These are phyloP conservation scores for Autographa pulchrina DNA, from an alignment of 2,888 invertebrate species.

Conservation along the genomic window DNA sequence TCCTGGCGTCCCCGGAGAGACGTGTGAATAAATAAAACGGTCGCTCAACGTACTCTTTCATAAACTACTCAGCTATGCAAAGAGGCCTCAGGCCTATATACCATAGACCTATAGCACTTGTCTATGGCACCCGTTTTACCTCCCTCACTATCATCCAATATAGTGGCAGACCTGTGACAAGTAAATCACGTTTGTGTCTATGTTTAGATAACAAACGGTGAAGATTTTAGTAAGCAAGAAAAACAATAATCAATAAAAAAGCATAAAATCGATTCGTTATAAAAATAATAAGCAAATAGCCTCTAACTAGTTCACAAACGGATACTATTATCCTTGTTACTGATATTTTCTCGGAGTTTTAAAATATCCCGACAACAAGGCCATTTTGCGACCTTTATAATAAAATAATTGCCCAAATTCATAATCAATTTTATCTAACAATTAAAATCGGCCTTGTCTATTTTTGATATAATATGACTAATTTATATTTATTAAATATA, in stretches of 20 bases:
- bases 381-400: conserved; percentile 31
- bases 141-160: conserved; percentile 29
- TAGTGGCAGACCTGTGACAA: conserved; percentile 3
- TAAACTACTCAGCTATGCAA: conserved; percentile 69
- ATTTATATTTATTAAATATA: conserved; percentile 14
- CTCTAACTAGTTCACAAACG: conserved; percentile 20
- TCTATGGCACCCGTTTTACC: conserved; percentile 52
- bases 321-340: conserved; percentile 31
- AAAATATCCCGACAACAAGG: conserved; percentile 31
- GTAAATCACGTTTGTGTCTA: not conserved
- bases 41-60: conserved; percentile 72
- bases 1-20: conserved; percentile 47
- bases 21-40: conserved; percentile 73
- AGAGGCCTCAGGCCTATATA: conserved; percentile 65
- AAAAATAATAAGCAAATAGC: conserved; percentile 19
- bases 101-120: too few relatives aligned
- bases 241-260: not conserved
- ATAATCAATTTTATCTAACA: conserved; percentile 26
- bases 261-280: not conserved
- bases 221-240: not conserved
- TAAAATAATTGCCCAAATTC: conserved; percentile 35
- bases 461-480: conserved; percentile 26
- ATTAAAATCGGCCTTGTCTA: conserved; percentile 36
- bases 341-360: conserved; percentile 21
- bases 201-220: not conserved